Base-by-base conservation (phyloP, 1,140 invertebrate genomes). In the Neuroterus valhalla region DNA sequence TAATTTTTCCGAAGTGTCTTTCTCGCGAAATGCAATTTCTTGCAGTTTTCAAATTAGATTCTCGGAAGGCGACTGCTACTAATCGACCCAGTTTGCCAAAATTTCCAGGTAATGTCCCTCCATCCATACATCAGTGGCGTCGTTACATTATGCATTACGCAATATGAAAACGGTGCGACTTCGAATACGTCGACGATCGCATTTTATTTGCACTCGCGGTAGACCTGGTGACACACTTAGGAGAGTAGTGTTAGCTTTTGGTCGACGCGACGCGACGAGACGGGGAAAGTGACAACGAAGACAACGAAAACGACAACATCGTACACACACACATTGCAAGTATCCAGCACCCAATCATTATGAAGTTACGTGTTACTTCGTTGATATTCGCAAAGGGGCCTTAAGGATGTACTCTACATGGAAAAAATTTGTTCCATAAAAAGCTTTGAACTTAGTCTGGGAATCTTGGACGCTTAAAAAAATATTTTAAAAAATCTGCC, bases 201-300 rank as follows among this genome's bases (percentile, higher is more conserved):
- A 72, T 81, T 81, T 80, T 77, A 80, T 83, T 78, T 72, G 81
- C 75, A 70, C 78, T 78, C 66, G 26, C 21, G 23, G 68, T 45
- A 84, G 79, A 83, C 80, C 80, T 74, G 81, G 67, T 85, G 83
- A 85, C 83, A 84, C 78, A 85, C 81, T 85, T 85, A 42, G 50
- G 50, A 19, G 68, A 67, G 48, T 17, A 69, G 55, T 38, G 31
- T 38, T 38, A 38, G 31, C 31, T 74, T 72, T 62, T 62, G 38
- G 74, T 77, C 72, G 74, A 69, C 73, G 72, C 55, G 81, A 78
- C 81, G 82, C 72, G 74, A 69, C 76, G 72, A 55, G 81, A 78
- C 81, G 82, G 83, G 83, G 82, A 74, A 83, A 80, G 76, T 79
- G 50, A 82, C 68, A 70, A 45, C 14, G 71, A 72, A 62, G 50